phyloP scores from a whole-genome alignment of 1,140 invertebrate species.

The Akabosia matsudoensis region DNA sequence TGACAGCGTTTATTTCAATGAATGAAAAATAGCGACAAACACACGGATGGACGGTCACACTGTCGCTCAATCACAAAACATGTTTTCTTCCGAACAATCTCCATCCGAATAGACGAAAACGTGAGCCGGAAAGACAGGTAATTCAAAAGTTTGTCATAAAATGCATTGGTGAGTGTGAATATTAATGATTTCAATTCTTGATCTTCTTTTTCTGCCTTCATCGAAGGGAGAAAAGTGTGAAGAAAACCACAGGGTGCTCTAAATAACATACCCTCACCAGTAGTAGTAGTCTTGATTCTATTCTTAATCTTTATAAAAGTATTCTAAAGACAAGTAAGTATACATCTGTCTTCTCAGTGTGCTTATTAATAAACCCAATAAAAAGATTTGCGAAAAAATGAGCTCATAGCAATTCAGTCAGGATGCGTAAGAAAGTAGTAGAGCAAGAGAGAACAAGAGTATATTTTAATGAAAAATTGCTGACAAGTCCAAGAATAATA shows the following conservation, averaged over 20 bases:
- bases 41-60: background rate
- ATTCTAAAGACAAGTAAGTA: background rate
- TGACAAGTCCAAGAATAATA: background rate
- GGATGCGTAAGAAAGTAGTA: background rate
- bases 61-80: background rate
- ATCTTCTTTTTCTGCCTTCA: background rate
- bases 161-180: background rate
- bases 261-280: background rate
- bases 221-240: background rate
- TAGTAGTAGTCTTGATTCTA: background rate
- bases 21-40: background rate
- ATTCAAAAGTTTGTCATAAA: background rate
- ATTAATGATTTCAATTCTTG: no score
- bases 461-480: background rate
- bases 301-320: background rate
- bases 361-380: background rate
- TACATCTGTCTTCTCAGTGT: background rate
- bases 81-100: background rate
- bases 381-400: background rate
- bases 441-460: background rate
- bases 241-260: constrained; percentile 10
- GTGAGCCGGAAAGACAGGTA: background rate
- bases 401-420: background rate
- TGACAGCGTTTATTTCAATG: background rate
- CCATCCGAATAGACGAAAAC: background rate